Evolutionary conservation across 2,888 invertebrate species (phyloP).

Genomic region (Quadriops clusia): DNA sequence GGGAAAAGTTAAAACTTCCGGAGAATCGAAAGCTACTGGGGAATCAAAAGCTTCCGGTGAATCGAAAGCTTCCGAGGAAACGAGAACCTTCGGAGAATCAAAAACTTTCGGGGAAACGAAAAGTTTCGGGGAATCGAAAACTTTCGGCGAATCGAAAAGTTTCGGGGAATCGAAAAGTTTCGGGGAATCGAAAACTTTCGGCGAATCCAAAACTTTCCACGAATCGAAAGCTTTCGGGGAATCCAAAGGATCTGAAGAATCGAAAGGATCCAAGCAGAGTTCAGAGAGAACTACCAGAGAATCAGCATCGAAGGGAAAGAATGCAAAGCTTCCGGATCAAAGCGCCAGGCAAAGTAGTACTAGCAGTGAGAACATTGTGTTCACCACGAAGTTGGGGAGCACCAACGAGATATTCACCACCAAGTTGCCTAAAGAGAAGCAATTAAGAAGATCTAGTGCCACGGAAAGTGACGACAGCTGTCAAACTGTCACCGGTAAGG

Average conservation of each 20-base stretch:
- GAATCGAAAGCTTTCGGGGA: not conserved
- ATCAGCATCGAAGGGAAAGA: constrained; percentile 6
- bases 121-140: too few relatives aligned
- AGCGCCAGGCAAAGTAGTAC: constrained; percentile 31
- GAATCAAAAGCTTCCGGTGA: too few relatives aligned
- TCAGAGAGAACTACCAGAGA: constrained; percentile 5
- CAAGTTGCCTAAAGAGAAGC: constrained; percentile 31
- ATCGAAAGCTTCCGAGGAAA: too few relatives aligned
- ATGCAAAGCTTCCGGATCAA: constrained; percentile 12
- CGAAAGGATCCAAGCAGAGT: constrained; percentile 3
- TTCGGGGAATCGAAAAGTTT: too few relatives aligned
- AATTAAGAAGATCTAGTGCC: too few relatives aligned
- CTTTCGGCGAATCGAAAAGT: too few relatives aligned
- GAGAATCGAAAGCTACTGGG: too few relatives aligned
- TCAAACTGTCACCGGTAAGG: not conserved
- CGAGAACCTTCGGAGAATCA: too few relatives aligned
- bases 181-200: constrained; percentile 7
- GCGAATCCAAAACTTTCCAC: too few relatives aligned
- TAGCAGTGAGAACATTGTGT: constrained; percentile 43
- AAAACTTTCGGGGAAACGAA: too few relatives aligned
- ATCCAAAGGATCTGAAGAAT: not conserved
- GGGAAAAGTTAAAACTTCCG: too few relatives aligned
- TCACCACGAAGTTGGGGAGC: constrained; percentile 56
- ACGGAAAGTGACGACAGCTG: constrained; percentile 1
- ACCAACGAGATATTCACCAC: constrained; percentile 55